Conservation (phyloP, 2,113 vertebrate species). For the Amphiprion ocellaris region DNA sequence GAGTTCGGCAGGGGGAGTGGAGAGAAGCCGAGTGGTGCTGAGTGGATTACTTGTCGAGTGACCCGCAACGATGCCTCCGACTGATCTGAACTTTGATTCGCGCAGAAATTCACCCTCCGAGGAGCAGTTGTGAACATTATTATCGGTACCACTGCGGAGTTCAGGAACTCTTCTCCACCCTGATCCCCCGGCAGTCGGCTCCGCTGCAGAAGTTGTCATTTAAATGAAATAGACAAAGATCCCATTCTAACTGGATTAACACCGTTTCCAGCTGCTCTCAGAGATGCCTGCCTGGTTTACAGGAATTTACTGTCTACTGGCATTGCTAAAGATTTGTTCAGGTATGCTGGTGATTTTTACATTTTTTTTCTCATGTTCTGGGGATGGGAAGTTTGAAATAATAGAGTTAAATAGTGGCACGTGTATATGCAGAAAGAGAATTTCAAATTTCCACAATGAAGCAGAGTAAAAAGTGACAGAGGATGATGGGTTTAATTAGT, state of each 20-base stretch:
- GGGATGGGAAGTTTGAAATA: neutral
- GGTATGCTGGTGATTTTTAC: constrained; percentile 63
- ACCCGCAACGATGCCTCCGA: constrained; percentile 59
- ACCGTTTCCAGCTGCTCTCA: constrained; percentile 58
- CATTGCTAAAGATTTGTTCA: constrained; percentile 76
- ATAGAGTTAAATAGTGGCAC: neutral
- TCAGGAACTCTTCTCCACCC: constrained; percentile 50
- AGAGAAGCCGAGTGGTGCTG: constrained; percentile 34
- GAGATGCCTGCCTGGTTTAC: constrained; percentile 77
- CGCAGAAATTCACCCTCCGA: neutral
- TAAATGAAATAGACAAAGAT: constrained; percentile 53
- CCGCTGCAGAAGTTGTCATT: constrained; percentile 59
- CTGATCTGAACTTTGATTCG: constrained; percentile 62
- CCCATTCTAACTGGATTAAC: constrained; percentile 67
- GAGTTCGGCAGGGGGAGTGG: constrained; percentile 34
- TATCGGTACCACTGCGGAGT: constrained; percentile 22
- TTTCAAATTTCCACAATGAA: neutral
- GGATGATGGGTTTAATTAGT: constrained; percentile 19
- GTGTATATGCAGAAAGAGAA: neutral
- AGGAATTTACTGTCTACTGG: constrained; percentile 76
- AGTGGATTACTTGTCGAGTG: constrained; percentile 54
- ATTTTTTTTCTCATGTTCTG: neutral
- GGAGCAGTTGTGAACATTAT: constrained; percentile 49
- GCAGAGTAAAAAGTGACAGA: neutral
- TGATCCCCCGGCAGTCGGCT: constrained; percentile 13